Base-by-base conservation (phyloP, 92 coral and sea anemone genomes). In the Epizoanthus ramosus region DNA sequence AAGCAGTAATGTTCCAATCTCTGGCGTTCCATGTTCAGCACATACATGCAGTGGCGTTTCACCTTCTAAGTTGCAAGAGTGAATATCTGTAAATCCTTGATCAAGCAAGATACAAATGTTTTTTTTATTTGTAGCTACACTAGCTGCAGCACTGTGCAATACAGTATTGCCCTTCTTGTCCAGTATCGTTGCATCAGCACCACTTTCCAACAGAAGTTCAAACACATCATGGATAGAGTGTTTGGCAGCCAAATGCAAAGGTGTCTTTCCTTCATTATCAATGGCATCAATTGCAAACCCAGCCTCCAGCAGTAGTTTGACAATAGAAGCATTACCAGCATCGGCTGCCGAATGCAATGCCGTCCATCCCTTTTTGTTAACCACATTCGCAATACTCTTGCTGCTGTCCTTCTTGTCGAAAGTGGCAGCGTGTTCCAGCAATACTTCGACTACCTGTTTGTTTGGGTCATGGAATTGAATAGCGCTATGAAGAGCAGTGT, bases 401-500 rank as follows among this genome's bases (percentile, higher is more conserved):
- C 15, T 16, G 12, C 25, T 64, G 37, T 22, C 25, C 16, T 21
- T 35, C 10, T 9, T 16, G 12, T 22, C 37, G 9, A 15, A 9
- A 22, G 12, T 35, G 22, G 41, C 69, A 33, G 28, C 28, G 17
- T 28, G 31, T 28, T 28, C 2, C 31, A 28, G 31, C 31, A 28
- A 28, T 28, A 28, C 31, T 2, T 28, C 37, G 77, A 8, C 37
- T 41, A 8, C 25, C 52, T 18, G 37, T 6, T 33, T 14, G 9
- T 71, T 41, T 21, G 69, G 69, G 16, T 23, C 2, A 10, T 7
- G 33, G 1, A 19, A 64, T 9, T 10, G 6, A 10, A 64, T 5
- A 8, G 57, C 54, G 25, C 13, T 53, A 71, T 71, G 77, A 9
- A 71, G 57, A 2, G 77, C 77, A 41, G 21, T 71, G 77, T 71